Evolutionary conservation across 1,140 invertebrate genomes (phyloP).

Genomic region (Heliconius eleuchia): DNA sequence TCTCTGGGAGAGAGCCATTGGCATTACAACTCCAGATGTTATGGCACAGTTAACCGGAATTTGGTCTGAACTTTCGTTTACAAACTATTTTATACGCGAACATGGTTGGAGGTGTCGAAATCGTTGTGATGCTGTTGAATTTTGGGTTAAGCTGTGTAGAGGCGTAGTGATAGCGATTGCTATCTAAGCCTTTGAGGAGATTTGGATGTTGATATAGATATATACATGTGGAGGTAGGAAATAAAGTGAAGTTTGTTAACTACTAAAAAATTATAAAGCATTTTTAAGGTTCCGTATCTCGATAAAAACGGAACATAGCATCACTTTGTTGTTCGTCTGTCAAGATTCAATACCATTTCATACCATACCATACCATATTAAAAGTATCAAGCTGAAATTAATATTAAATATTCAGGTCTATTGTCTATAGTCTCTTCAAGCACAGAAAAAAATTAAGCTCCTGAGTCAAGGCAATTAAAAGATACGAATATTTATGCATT

Average conservation of each 20-base stretch:
- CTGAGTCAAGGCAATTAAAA: no score
- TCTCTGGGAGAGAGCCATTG: no score
- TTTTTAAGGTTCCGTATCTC: neutral
- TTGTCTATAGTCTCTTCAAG: no score
- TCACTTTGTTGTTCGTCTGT: no score
- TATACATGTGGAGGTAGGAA: neutral
- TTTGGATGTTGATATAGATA: neutral
- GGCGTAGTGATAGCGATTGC: neutral
- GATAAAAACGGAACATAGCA: no score
- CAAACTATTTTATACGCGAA: conserved; percentile 46
- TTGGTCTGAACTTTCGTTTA: conserved; percentile 38
- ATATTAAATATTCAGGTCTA: no score
- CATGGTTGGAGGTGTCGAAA: conserved; percentile 30
- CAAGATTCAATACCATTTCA: no score
- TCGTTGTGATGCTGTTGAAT: conserved; percentile 12
- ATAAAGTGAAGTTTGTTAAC: neutral
- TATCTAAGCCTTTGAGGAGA: neutral
- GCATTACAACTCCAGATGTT: no score
- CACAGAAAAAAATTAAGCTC: no score
- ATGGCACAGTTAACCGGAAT: conserved; percentile 52
- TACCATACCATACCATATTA: no score
- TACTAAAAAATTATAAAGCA: neutral
- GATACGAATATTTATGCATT: no score
- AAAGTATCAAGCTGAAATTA: no score
- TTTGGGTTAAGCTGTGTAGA: neutral